Percentiles rank a stretch among this genome's conserved stretches.
Evolutionary conservation across 37 sponge, comb jelly and placozoan species (phyloP).

Genomic region (Hexactinellida sp.): DNA sequence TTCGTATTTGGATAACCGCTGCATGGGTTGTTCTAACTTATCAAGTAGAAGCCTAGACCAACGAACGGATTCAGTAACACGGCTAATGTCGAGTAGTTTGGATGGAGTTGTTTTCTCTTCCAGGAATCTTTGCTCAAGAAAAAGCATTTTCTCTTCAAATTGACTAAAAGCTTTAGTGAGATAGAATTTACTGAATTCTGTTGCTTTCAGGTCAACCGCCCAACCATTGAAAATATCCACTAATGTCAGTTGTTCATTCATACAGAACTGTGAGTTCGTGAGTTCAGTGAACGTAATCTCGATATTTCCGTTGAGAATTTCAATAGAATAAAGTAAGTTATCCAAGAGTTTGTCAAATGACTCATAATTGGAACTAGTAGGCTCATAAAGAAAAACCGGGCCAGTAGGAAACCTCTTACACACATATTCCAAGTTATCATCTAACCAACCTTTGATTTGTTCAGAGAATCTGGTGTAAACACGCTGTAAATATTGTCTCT

Average conservation of each 20-base stretch:
- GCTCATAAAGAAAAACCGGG: background rate
- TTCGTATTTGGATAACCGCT: background rate
- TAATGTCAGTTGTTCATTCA: background rate
- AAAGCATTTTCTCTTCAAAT: background rate
- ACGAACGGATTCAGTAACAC: background rate
- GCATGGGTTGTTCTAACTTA: background rate
- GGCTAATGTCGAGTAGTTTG: background rate
- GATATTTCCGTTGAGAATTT: background rate
- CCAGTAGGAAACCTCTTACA: background rate
- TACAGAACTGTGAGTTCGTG: background rate
- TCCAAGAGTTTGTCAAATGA: background rate
- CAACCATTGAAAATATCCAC: background rate
- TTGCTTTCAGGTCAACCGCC: background rate
- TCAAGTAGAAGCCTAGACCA: constrained; percentile 5
- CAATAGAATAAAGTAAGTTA: background rate
- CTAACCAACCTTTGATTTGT: background rate
- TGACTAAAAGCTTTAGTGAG: background rate
- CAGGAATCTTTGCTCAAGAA: background rate
- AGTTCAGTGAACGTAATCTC: background rate
- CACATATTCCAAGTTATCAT: background rate
- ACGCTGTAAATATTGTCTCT: background rate
- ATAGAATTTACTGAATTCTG: background rate
- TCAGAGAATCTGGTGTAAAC: background rate
- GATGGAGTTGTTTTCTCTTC: background rate
- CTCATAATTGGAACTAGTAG: background rate